These are phyloP conservation scores for Oxyura jamaicensis DNA, from an alignment of 2,113 vertebrate genomes.

Conservation along the genomic window DNA sequence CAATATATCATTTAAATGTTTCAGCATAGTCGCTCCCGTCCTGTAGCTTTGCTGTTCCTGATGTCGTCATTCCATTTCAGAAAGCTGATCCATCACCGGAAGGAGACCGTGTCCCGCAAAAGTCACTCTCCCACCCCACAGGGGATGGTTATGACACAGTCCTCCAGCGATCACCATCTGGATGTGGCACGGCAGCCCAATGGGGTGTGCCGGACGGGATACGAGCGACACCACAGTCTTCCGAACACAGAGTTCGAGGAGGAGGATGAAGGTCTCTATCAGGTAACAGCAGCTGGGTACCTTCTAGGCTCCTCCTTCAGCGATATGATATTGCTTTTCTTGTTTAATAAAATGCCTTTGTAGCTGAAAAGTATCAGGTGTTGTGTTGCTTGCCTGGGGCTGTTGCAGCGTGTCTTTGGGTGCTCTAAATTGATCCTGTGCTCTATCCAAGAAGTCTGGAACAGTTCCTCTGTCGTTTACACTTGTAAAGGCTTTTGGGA, in stretches of 20 bases:
- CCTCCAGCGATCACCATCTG: constrained; percentile 89
- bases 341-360: background rate
- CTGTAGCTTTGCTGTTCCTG: background rate
- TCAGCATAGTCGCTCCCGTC: background rate
- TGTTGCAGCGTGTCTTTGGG: background rate
- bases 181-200: constrained; percentile 86
- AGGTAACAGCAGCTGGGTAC: constrained; percentile 72
- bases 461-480: background rate
- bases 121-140: constrained; percentile 79
- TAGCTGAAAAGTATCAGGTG: background rate
- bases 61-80: constrained; percentile 66
- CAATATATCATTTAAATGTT: background rate
- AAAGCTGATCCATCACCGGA: constrained; percentile 97
- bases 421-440: background rate
- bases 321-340: background rate
- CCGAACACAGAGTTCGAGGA: constrained; percentile 84
- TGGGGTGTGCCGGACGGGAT: constrained; percentile 73
- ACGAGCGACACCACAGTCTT: constrained; percentile 81
- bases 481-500: background rate
- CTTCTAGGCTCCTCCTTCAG: background rate
- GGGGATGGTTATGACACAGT: constrained; percentile 82
- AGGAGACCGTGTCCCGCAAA: constrained; percentile 91
- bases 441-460: background rate
- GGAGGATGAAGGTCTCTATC: constrained; percentile 84
- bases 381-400: background rate